phyloP scores from a whole-genome alignment of 2,888 invertebrate genomes.

The Cheiracanthium punctorium region DNA sequence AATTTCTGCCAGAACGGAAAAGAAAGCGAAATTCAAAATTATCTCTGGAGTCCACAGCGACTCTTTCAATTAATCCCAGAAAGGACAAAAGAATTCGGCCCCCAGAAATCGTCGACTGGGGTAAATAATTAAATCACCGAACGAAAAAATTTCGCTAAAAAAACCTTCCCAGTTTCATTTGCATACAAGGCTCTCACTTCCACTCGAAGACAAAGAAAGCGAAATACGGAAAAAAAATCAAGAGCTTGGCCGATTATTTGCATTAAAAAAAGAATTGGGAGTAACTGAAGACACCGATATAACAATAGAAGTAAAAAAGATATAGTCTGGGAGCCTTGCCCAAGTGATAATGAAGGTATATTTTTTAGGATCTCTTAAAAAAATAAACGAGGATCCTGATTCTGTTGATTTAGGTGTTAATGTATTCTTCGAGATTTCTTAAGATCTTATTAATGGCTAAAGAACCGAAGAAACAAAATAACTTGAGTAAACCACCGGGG shows the following conservation, averaged over 20 bases:
- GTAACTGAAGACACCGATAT: conserved; percentile 64
- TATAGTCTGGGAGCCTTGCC: conserved; percentile 23
- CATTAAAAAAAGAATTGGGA: conserved; percentile 51
- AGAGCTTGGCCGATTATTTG: conserved; percentile 43
- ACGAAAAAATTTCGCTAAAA: conserved; percentile 22
- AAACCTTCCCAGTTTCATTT: conserved; percentile 44
- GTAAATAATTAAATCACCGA: conserved; percentile 63
- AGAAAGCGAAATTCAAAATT: conserved; percentile 1
- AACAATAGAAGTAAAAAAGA: conserved; percentile 52
- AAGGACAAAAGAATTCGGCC: conserved; percentile 48
- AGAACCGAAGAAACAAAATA: conserved; percentile 36
- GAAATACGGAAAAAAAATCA: background rate
- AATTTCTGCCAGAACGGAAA: background rate
- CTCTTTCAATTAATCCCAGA: conserved; percentile 56
- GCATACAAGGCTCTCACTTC: conserved; percentile 51
- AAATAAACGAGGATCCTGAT: conserved; percentile 31
- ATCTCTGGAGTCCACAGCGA: conserved; percentile 43
- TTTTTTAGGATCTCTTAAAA: conserved; percentile 33
- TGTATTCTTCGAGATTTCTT: conserved; percentile 51
- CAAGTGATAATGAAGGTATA: conserved; percentile 53
- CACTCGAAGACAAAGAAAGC: conserved; percentile 11
- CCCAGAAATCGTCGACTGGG: conserved; percentile 40
- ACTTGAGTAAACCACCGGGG: conserved; percentile 3
- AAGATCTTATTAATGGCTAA: conserved; percentile 49
- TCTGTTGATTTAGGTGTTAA: conserved; percentile 65